Evolutionary conservation across 2,113 vertebrate species (phyloP), one percentile per base, ranked within the genome.

Genomic region (Cynocephalus volans): DNA sequence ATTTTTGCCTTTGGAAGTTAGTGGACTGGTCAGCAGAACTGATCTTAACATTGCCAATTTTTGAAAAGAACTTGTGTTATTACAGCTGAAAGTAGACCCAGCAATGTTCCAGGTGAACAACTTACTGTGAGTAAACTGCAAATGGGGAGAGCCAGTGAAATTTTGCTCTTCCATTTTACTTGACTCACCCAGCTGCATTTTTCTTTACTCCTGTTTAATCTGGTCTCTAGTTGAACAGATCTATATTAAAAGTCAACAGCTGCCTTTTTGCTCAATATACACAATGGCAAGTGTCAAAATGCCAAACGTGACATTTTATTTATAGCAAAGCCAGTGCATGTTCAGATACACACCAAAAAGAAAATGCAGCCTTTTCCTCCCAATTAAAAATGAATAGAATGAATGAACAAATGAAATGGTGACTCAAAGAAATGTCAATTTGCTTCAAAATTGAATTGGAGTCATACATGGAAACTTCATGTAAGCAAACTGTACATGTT

Each of bases 161-260:
- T 91, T 75, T 19, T 65, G 85, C 36, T 77, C 73, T 81, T 50
- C n/a, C 15, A 24, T 28, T 93, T 96, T 75, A 56, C 24, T 72
- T 76, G 72, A 89, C 41, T 79, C 70, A 77, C 72, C 41, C 77
- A 80, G 87, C 19, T 90, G 54, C 60, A 87, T 79, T 93, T 90
- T 84, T 86, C 76, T 94, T 67, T 76, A 85, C 72, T 88, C 70
- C 60, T 88, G 26, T 81, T 92, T 17, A 77, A 90, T 95, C 82
- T 97, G 56, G 75, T 73, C 84, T n/a, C 58, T 81, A 50, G 87
- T 65, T 92, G 79, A 93, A 92, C 8, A 82, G 83, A 82, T 91
- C 97, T 97, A 97, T 97, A 97, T 97, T 98, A 98, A 97, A 98
- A 97, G 93, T 93, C 87, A 96, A 87, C 98, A 98, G 97, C 97